These are phyloP conservation scores for Nyctalus aviator DNA, from an alignment of 2,797 vertebrate species.

Conservation along the genomic window DNA sequence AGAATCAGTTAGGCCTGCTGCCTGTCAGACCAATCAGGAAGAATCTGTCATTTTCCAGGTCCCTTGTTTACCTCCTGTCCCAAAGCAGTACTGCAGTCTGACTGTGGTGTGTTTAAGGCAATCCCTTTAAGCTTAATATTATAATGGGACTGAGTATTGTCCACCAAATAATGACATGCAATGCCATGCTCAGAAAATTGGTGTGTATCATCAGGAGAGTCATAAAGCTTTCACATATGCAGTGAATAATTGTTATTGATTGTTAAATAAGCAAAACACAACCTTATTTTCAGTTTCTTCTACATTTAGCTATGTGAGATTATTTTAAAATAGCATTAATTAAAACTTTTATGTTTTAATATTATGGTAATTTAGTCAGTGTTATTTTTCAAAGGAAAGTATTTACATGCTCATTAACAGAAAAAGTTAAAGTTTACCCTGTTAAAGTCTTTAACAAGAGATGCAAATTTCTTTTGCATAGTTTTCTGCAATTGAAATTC, in stretches of 20 bases:
- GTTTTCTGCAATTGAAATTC: background rate
- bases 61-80: background rate
- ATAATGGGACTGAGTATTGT: background rate
- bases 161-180: background rate
- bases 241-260: too few species aligned
- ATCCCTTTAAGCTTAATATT: background rate
- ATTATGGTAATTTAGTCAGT: slow-evolving; percentile 64
- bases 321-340: slow-evolving; percentile 31
- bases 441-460: background rate
- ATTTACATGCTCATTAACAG: slow-evolving; percentile 44
- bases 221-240: background rate
- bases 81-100: background rate
- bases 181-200: background rate
- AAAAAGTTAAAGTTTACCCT: slow-evolving; percentile 20
- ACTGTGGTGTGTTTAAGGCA: background rate
- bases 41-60: background rate
- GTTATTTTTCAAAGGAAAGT: slow-evolving; percentile 55
- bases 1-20: background rate
- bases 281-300: slow-evolving; percentile 19
- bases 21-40: slow-evolving; percentile 32
- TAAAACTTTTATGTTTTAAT: slow-evolving; percentile 54
- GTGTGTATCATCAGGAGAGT: background rate
- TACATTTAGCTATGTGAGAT: background rate
- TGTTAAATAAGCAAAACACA: too few species aligned
- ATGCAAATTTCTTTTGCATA: slow-evolving; percentile 10